phyloP scores from a whole-genome alignment of 2,797 vertebrate genomes.

The Hozukius guyotensis region DNA sequence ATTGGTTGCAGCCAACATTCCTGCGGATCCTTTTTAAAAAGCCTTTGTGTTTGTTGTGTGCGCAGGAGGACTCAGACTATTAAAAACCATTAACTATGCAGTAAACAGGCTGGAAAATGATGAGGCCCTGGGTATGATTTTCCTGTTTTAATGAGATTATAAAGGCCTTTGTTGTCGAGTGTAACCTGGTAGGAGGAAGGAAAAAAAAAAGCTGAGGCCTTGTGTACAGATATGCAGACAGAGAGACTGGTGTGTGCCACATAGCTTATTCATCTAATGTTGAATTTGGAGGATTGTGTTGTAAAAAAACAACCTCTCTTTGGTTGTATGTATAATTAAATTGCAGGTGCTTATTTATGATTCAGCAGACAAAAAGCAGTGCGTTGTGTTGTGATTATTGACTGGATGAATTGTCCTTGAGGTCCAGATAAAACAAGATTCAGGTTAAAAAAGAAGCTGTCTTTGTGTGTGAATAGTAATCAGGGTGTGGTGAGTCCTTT shows the following conservation, averaged over 20 bases:
- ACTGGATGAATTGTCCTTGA: slow-evolving; percentile 64
- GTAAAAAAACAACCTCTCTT: slow-evolving; percentile 23
- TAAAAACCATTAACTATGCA: slow-evolving; percentile 78
- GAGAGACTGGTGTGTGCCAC: slow-evolving; percentile 38
- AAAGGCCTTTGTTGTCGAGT: slow-evolving; percentile 66
- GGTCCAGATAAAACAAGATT: slow-evolving; percentile 40
- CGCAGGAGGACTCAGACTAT: slow-evolving; percentile 73
- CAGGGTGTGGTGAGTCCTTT: slow-evolving; percentile 70
- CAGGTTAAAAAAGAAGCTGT: slow-evolving; percentile 1
- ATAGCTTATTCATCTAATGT: slow-evolving; percentile 67
- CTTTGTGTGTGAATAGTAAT: slow-evolving; percentile 46
- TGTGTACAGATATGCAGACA: slow-evolving; percentile 76
- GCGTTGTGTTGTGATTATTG: slow-evolving; percentile 60
- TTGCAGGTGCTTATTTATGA: slow-evolving; percentile 65
- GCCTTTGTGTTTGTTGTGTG: slow-evolving; percentile 84
- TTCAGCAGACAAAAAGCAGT: slow-evolving; percentile 70
- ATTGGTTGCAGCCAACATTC: slow-evolving; percentile 71
- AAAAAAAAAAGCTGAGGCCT: slow-evolving; percentile 68
- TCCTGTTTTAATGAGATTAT: slow-evolving; percentile 41
- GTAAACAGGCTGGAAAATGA: slow-evolving; percentile 61
- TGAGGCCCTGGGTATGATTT: slow-evolving; percentile 58
- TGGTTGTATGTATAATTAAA: slow-evolving; percentile 53
- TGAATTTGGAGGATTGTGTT: slow-evolving; percentile 40
- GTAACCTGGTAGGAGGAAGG: slow-evolving; percentile 32
- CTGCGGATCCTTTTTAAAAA: slow-evolving; percentile 74